Evolutionary conservation across 2,113 vertebrate species (phyloP), one percentile per base, ranked within the genome.

Genomic region (Cygnus buccinator): DNA sequence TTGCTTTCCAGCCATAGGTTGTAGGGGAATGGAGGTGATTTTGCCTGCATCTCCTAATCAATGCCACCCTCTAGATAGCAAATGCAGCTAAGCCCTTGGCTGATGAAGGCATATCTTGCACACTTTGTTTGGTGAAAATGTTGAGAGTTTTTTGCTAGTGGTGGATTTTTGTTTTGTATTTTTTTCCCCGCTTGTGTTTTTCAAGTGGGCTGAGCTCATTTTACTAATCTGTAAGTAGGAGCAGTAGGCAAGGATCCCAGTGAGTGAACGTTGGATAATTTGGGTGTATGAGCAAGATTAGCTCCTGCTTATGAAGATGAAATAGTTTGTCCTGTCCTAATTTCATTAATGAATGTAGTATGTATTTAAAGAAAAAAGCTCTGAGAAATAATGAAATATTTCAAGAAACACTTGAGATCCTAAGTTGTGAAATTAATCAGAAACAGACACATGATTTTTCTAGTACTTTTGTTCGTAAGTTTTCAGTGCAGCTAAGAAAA

Each of bases 381-480:
- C 58, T 46, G 77, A 91, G 66, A 93, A 89, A 85, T 82, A 68
- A 91, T 54, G 33, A 84, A 93, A 72, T 87, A 84, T 91, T 96
- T 94, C 50, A 79, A 57, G 66, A 66, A 75, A 6, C 3, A 37
- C 39, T 35, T 78, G 28, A 93, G 94, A 84, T 62, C 54, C 3
- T 5, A 92, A 78, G 74, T 90, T 12, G 14, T 68, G 44, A 85
- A 89, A 90, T 74, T n/a, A 81, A 82, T 66, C 33, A 41, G 43
- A 76, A 95, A 50, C 37, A 84, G 50, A 2, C 10, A 14, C 26
- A 9, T 81, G 26, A 70, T 68, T 94, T 86, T 75, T 10, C 43
- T 67, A 59, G 31, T 55, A 33, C 37, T 80, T 84, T 59, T 59
- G 28, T 75, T 75, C 16, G 3, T 58, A 85, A 46, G 54, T 86